Base-by-base conservation (phyloP, 1,140 invertebrate species). In the Steinernema khuongi region DNA sequence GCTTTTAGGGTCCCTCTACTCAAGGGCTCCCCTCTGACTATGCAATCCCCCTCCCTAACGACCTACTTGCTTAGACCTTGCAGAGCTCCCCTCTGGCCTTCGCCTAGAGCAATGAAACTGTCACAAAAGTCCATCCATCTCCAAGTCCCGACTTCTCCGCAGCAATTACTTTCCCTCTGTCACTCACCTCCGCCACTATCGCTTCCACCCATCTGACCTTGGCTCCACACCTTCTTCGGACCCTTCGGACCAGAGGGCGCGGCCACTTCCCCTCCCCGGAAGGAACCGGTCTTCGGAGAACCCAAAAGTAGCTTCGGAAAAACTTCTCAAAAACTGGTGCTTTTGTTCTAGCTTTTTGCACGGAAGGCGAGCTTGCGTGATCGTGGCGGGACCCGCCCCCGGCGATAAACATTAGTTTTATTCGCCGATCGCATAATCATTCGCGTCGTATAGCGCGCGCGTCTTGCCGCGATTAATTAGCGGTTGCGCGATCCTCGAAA, bases 371-470 rank as follows among this genome's bases (percentile, higher is more conserved):
- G n/a, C n/a, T n/a, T n/a, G n/a, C n/a, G n/a, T n/a, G n/a, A n/a
- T n/a, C n/a, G n/a, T n/a, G n/a, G n/a, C n/a, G n/a, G n/a, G n/a
- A n/a, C n/a, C n/a, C n/a, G n/a, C n/a, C n/a, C n/a, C n/a, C n/a
- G n/a, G n/a, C 19, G 22, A 60, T 60, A 60, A 60, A 60, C 50
- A 60, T 60, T 60, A 60, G 50, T 60, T 60, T 60, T 60, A 60
- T 60, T 60, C 22, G 50, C 7, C 36, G 36, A 7, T 26, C 50
- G 50, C 50, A 60, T 60, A 60, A 60, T 60, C 22, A 26, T 60
- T 60, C 50, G n/a, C n/a, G n/a, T n/a, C n/a, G 50, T 60, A 60
- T 60, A 60, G 50, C 50, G 50, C 50, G 50, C 22, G 50, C 50
- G 50, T 22, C 26, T 60, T 60, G 50, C 50, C 7, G 36, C 36